These are phyloP conservation scores for Keiferia lycopersicella DNA, from an alignment of 2,888 invertebrate species.

Conservation along the genomic window DNA sequence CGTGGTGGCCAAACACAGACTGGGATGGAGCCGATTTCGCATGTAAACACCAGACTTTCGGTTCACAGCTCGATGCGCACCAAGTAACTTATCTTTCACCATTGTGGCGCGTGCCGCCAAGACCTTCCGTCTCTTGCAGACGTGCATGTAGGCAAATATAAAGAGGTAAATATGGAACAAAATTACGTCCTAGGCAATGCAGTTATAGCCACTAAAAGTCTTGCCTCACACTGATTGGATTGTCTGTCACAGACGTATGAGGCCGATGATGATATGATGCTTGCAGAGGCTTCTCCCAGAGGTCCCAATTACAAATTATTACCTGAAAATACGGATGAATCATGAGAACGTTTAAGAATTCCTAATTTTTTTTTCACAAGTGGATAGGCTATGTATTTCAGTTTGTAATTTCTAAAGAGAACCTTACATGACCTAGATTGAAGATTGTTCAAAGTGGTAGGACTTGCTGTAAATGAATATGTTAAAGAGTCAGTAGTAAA, in stretches of 20 bases:
- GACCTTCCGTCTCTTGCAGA: constrained; percentile 57
- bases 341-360: background rate
- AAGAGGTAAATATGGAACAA: too few species aligned
- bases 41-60: constrained; percentile 79
- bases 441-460: too few species aligned
- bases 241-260: too few species aligned
- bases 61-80: constrained; percentile 80
- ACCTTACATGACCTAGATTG: too few species aligned
- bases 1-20: constrained; percentile 66
- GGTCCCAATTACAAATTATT: background rate
- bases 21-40: constrained; percentile 73
- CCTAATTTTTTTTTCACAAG: background rate
- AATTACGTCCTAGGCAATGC: too few species aligned
- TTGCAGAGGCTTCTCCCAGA: background rate
- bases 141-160: constrained; percentile 44
- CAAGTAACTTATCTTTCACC: constrained; percentile 81
- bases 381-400: too few species aligned
- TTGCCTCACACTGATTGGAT: too few species aligned
- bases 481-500: too few species aligned
- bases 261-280: too few species aligned
- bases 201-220: too few species aligned
- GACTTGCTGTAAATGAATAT: too few species aligned
- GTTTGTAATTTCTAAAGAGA: too few species aligned
- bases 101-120: constrained; percentile 75
- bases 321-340: background rate